A percentile compares a stretch with the other conserved stretches of the same genome.
Evolutionary conservation across 2,113 vertebrate species (phyloP).

Genomic region (Lophius piscatorius): DNA sequence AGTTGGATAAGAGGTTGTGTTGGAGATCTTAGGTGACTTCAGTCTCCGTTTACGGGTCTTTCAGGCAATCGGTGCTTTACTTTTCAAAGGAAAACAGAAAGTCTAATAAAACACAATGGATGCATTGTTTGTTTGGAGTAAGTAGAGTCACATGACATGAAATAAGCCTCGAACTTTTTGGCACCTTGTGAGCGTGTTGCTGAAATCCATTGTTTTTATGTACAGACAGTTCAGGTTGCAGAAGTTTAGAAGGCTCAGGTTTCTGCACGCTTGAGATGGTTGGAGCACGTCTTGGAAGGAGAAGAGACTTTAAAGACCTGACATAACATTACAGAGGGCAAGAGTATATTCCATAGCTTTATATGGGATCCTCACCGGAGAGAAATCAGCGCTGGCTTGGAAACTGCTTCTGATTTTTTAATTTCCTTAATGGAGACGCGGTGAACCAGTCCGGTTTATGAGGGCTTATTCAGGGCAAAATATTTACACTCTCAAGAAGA

Average conservation of each 20-base stretch:
- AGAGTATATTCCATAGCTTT: constrained; percentile 57
- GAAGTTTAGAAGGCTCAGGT: constrained; percentile 38
- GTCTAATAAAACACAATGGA: constrained; percentile 55
- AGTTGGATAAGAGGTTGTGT: constrained; percentile 1
- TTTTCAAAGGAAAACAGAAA: constrained; percentile 13
- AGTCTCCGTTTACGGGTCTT: constrained; percentile 1
- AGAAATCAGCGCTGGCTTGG: constrained; percentile 54
- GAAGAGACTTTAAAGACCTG: constrained; percentile 34
- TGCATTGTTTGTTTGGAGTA: constrained; percentile 68
- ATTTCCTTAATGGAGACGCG: constrained; percentile 71
- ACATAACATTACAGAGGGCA: constrained; percentile 48
- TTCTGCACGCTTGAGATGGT: constrained; percentile 26
- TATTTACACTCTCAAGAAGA: constrained; percentile 57
- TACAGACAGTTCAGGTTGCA: constrained; percentile 52
- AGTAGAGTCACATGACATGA: constrained; percentile 73
- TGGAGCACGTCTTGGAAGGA: constrained; percentile 10
- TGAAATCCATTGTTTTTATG: constrained; percentile 57
- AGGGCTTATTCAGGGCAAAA: constrained; percentile 43
- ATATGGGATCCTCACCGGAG: constrained; percentile 61
- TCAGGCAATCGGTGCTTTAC: background rate
- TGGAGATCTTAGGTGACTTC: background rate
- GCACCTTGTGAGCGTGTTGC: constrained; percentile 28
- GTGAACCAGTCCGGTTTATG: constrained; percentile 53
- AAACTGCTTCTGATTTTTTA: constrained; percentile 47
- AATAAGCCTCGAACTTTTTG: constrained; percentile 33